phyloP scores from a whole-genome alignment of 2,888 invertebrate species.

The Linnaemya tessellans region DNA sequence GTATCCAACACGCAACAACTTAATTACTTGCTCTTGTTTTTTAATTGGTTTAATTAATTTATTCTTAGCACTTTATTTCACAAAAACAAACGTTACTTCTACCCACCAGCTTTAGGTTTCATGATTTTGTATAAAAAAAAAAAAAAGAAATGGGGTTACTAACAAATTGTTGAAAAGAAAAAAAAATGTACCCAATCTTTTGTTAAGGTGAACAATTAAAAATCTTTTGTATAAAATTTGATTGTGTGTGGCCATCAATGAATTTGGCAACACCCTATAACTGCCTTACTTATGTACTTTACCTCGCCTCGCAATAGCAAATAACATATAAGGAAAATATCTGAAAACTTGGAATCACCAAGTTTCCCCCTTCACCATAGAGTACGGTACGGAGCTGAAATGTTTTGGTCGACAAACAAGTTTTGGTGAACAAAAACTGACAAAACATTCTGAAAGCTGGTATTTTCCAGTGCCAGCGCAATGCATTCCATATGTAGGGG shows the following conservation, averaged over 20 bases:
- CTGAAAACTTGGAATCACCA: too few species aligned
- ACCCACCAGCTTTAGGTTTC: slow-evolving; percentile 5
- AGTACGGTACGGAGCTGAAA: too few species aligned
- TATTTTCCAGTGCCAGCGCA: too few species aligned
- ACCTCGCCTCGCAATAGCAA: too few species aligned
- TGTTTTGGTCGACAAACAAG: too few species aligned
- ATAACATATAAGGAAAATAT: too few species aligned
- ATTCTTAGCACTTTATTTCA: slow-evolving; percentile 78
- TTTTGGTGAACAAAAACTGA: too few species aligned
- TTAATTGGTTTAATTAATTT: slow-evolving; percentile 83
- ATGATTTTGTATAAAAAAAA: neutral
- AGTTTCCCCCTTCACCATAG: too few species aligned
- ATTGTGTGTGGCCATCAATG: neutral
- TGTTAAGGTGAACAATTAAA: neutral
- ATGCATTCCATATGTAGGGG: too few species aligned
- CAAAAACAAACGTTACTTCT: neutral
- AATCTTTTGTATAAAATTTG: neutral
- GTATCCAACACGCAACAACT: slow-evolving; percentile 80
- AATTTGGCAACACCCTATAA: neutral
- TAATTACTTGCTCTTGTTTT: slow-evolving; percentile 80
- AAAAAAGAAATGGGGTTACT: slow-evolving; percentile 23
- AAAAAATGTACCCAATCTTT: neutral
- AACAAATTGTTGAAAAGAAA: neutral
- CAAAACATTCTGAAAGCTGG: too few species aligned
- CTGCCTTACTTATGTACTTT: neutral